Conservation (phyloP, 2,113 vertebrate species). For the Canis aureus region DNA sequence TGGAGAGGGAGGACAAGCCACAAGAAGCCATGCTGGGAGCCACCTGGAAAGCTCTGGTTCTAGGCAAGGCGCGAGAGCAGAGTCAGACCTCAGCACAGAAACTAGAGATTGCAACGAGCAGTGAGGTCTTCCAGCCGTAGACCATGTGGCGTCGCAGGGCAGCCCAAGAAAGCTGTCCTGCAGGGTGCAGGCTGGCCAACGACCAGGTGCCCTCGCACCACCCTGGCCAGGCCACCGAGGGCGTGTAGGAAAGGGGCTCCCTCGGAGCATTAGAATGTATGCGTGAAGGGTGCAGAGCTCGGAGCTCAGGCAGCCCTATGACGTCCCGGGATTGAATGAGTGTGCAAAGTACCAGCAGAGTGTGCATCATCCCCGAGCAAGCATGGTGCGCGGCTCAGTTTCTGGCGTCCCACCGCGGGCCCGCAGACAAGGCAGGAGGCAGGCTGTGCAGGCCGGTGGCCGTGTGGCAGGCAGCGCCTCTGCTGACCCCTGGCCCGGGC, state of each 20-base stretch:
- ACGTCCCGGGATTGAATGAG: no score
- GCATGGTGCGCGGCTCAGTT: not conserved
- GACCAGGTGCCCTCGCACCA: not conserved
- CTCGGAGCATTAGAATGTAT: not conserved
- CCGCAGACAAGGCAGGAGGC: not conserved
- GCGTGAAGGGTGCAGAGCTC: not conserved
- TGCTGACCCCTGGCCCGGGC: not conserved
- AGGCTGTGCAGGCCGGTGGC: fast-evolving
- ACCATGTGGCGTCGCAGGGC: fast-evolving
- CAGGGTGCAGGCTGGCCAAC: fast-evolving
- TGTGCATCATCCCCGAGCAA: not conserved
- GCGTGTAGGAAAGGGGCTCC: not conserved
- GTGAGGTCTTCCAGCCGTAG: not conserved
- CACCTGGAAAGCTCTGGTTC: not conserved
- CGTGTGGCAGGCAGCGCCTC: not conserved
- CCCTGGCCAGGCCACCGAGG: not conserved
- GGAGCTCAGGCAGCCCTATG: no score
- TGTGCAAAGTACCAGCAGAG: not conserved
- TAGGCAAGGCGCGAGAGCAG: not conserved
- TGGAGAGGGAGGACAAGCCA: fast-evolving
- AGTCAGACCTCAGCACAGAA: not conserved
- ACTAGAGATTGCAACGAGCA: not conserved
- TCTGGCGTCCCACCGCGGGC: not conserved
- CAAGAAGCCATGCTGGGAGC: not conserved
- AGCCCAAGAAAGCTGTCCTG: not conserved